These are phyloP conservation scores for Plectropomus leopardus DNA, from an alignment of 2,113 vertebrate genomes.

Conservation along the genomic window DNA sequence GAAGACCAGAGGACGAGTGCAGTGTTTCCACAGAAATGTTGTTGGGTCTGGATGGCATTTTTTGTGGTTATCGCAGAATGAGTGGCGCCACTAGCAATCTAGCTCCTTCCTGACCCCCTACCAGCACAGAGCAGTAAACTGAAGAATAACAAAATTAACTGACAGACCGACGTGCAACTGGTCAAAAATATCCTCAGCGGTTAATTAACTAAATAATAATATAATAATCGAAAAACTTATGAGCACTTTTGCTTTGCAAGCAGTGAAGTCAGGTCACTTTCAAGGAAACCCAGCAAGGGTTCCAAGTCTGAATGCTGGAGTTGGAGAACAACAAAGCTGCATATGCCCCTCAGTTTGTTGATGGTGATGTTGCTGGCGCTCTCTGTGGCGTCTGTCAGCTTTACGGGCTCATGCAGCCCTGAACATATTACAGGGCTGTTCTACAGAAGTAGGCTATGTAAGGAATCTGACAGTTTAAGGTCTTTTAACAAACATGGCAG, in stretches of 20 bases:
- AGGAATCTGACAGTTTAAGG: conserved; percentile 2
- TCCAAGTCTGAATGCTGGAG: neutral
- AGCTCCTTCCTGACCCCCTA: no score
- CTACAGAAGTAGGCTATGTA: neutral
- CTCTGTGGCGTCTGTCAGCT: neutral
- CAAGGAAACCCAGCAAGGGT: neutral
- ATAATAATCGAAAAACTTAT: no score
- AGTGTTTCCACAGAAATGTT: no score
- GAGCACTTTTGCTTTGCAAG: neutral
- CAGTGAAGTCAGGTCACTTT: neutral
- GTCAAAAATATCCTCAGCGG: no score
- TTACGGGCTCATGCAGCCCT: neutral
- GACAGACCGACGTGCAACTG: no score
- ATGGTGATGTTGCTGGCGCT: neutral
- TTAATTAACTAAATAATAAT: no score
- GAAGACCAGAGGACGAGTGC: no score
- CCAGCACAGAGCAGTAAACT: no score
- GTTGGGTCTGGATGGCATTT: no score
- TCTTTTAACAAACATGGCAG: conserved; percentile 8
- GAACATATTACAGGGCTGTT: neutral
- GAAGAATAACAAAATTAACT: no score
- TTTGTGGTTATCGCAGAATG: no score
- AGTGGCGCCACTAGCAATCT: no score
- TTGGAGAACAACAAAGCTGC: neutral
- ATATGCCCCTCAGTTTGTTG: conserved; percentile 19